These are phyloP conservation scores for Epinephelus malabaricus DNA, from an alignment of 2,797 vertebrate genomes.

Conservation along the genomic window DNA sequence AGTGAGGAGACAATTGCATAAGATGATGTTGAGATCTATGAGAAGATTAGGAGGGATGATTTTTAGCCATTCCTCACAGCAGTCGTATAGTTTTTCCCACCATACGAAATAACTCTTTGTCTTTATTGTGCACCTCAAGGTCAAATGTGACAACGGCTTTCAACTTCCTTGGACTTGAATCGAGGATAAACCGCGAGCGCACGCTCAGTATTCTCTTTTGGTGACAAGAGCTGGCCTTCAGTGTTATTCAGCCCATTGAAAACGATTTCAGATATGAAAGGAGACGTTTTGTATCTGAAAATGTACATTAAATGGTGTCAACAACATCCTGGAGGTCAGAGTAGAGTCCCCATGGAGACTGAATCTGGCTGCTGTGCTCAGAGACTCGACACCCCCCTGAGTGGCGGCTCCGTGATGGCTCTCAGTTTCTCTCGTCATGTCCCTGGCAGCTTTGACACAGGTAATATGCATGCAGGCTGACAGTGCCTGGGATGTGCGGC, in stretches of 20 bases:
- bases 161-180: constrained; percentile 61
- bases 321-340: constrained; percentile 81
- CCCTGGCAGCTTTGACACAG: constrained; percentile 88
- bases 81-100: constrained; percentile 59
- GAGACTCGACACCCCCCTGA: constrained; percentile 76
- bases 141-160: constrained; percentile 64
- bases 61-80: constrained; percentile 64
- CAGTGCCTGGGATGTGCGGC: constrained; percentile 80
- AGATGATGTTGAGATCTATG: constrained; percentile 58
- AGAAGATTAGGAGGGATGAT: constrained; percentile 69
- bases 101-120: constrained; percentile 72
- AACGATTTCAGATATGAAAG: constrained; percentile 77
- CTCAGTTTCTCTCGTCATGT: constrained; percentile 85
- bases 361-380: constrained; percentile 71
- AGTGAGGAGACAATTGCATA: constrained; percentile 67
- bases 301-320: constrained; percentile 87
- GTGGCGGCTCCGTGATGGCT: constrained; percentile 85
- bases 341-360: constrained; percentile 82
- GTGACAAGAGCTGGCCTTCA: constrained; percentile 75
- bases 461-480: constrained; percentile 87
- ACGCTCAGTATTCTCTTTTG: constrained; percentile 63
- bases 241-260: constrained; percentile 72
- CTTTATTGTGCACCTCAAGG: constrained; percentile 73
- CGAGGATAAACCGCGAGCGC: constrained; percentile 37
- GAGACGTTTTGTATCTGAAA: constrained; percentile 82